Percentiles rank a stretch among this genome's conserved stretches.
phyloP scores from a whole-genome alignment of 2,113 vertebrate species.

The Cryptotis parvus region DNA sequence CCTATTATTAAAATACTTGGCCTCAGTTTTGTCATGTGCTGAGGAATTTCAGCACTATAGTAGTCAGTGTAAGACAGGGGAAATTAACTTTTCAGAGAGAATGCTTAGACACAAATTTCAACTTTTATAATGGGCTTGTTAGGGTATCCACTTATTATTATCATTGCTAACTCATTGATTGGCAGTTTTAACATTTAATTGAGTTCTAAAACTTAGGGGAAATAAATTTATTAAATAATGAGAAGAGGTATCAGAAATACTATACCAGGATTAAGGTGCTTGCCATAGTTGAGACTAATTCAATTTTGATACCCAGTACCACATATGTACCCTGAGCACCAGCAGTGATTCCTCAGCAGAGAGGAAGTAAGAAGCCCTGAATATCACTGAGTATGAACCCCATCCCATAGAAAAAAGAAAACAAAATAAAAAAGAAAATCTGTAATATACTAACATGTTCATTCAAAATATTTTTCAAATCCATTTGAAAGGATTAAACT shows the following conservation, averaged over 20 bases:
- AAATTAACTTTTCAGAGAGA: not conserved
- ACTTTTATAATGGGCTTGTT: conserved; percentile 8
- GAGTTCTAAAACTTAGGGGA: conserved; percentile 32
- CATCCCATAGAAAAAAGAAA: not conserved
- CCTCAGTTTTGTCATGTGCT: not conserved
- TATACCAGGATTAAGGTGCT: too few species aligned
- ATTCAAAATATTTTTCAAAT: conserved; percentile 47
- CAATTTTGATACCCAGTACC: too few species aligned
- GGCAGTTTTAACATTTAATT: conserved; percentile 45
- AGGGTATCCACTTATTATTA: not conserved
- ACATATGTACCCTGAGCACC: not conserved
- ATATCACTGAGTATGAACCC: too few species aligned
- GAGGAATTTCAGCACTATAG: not conserved
- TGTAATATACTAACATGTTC: not conserved
- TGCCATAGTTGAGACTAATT: too few species aligned
- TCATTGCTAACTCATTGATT: not conserved
- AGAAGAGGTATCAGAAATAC: not conserved
- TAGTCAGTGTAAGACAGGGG: not conserved
- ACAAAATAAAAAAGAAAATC: not conserved
- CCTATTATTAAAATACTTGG: not conserved
- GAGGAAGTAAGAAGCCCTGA: too few species aligned
- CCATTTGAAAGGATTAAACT: not conserved
- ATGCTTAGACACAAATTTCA: not conserved
- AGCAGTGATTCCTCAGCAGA: not conserved
- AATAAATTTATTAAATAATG: conserved; percentile 49